Percentiles rank a stretch among this genome's conserved stretches.
phyloP scores from a whole-genome alignment of 2,797 vertebrate genomes.

The Brachymystax lenok region DNA sequence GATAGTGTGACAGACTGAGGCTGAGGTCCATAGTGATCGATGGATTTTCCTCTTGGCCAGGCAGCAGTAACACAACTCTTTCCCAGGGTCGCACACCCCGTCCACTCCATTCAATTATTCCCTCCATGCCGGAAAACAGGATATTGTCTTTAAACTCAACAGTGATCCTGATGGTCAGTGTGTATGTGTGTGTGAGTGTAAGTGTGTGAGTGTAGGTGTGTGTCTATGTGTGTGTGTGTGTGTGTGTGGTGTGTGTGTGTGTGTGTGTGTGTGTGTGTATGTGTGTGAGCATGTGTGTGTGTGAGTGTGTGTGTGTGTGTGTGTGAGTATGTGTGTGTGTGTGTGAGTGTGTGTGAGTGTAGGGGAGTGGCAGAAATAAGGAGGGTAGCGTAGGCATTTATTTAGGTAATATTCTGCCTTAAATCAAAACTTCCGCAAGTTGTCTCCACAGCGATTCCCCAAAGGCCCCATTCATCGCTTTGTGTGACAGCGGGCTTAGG shows the following conservation, averaged over 20 bases:
- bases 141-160: slow-evolving; percentile 52
- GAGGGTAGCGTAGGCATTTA: slow-evolving; percentile 49
- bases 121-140: slow-evolving; percentile 60
- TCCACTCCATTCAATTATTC: slow-evolving; percentile 54
- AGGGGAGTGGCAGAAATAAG: slow-evolving; percentile 4
- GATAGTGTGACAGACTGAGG: slow-evolving; percentile 36
- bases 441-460: slow-evolving; percentile 57
- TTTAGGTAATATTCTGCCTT: slow-evolving; percentile 61
- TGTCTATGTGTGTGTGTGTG: slow-evolving; percentile 18
- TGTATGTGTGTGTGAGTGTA: slow-evolving; percentile 6
- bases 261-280: not conserved
- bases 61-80: slow-evolving; percentile 46
- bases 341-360: slow-evolving; percentile 8
- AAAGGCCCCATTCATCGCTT: slow-evolving; percentile 53
- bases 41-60: slow-evolving; percentile 69
- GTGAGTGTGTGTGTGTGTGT: slow-evolving; percentile 2
- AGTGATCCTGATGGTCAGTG: slow-evolving; percentile 14
- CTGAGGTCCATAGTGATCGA: slow-evolving; percentile 56
- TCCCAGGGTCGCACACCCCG: slow-evolving; percentile 67
- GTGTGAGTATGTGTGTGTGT: slow-evolving; percentile 11
- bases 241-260: not conserved
- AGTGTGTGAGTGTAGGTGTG: slow-evolving; percentile 16
- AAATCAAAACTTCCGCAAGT: slow-evolving; percentile 68
- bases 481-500: slow-evolving; percentile 42
- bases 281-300: slow-evolving; percentile 12